Base-by-base conservation (phyloP, 2,888 invertebrate genomes). In the Ectemnius continuus region DNA sequence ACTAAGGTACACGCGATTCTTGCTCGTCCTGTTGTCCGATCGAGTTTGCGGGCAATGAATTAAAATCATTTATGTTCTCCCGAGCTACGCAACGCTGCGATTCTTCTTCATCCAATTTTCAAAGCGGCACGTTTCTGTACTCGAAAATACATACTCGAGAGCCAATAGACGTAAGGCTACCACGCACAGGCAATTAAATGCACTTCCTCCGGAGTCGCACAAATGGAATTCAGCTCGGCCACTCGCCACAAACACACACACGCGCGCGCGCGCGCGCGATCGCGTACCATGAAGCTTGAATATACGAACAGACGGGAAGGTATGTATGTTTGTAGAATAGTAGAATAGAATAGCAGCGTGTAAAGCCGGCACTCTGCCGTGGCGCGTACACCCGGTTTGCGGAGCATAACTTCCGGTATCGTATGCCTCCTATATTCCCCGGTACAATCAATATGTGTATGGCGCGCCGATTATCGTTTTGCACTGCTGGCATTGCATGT, bases 311-410 rank as follows among this genome's bases (percentile, higher is more conserved):
- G 3, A 3, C 3, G 23, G 3, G 3, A 23, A 23, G 23, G 23
- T 23, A 23, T 23, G 23, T 23, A 23, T 57, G 69, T 76, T 68
- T 70, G 68, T 76, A 73, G 70, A 81, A 81, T 81, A 73, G 78
- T 74, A 76, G 70, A 68, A 23, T 23, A 23, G 70, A 57, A 52
- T 52, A 52, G 16, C 46, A 68, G 69, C 58, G 70, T 67, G 59
- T 68, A 58, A 61, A 56, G 65, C 57, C 59, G 28, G 63, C 73
- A 23, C 23, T 23, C 61, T 67, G 36, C 62, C 59, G 78, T 81
- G 83, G 80, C 80, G 85, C 80, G 84, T 84, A 85, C 83, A 83
- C 78, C 85, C 80, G 85, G 85, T 86, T 81, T 84, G 86, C 81
- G 81, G 83, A 84, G 81, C 80, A 75, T 84, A 84, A 84, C 84